Base-by-base conservation (phyloP, 1,140 invertebrate species). In the Amphibalanus amphitrite region DNA sequence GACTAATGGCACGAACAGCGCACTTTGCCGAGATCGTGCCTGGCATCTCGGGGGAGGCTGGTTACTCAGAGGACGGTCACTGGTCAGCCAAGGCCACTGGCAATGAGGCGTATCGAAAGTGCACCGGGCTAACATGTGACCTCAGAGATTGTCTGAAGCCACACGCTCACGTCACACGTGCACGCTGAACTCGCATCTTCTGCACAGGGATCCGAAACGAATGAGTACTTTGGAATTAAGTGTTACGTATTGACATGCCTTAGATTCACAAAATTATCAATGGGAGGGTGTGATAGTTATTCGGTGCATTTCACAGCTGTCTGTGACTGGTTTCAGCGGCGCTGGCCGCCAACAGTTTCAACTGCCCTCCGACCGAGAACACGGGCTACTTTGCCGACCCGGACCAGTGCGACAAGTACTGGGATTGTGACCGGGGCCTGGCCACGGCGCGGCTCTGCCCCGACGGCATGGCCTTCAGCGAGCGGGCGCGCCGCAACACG, bases 321-420 rank as follows among this genome's bases (percentile, higher is more conserved):
- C 17, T 20, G 17, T 13, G 6, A 17, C 47, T 59, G 47, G 3
- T 59, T 23, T 20, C 47, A 59, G 47, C 47, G 47, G 47, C 47
- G 6, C 17, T 59, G 6, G 47, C 47, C 47, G 47, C 47, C 6
- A 59, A 59, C 47, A 59, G 47, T 20, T 73, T 65, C 40, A 73
- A 28, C 23, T 30, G 67, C 17, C 67, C 30, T 3, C 15, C 6
- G 0, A 28, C 25, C 23, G 40, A 40, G 67, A 70, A 23, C 20
- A 68, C 29, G 71, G 38, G 33, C 64, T 28, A 26, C n/a, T 67
- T 73, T 25, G 28, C 28, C 71, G 64, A 72, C 28, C 23, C 25
- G 64, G 29, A n/a, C 68, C 15, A 28, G 23, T 64, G 30, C 17
- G 29, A 30, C 28, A 25, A 26, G 23, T 72, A 38, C 71, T 68